Base-by-base conservation (phyloP, 1,140 invertebrate genomes). In the Drosophila orena region DNA sequence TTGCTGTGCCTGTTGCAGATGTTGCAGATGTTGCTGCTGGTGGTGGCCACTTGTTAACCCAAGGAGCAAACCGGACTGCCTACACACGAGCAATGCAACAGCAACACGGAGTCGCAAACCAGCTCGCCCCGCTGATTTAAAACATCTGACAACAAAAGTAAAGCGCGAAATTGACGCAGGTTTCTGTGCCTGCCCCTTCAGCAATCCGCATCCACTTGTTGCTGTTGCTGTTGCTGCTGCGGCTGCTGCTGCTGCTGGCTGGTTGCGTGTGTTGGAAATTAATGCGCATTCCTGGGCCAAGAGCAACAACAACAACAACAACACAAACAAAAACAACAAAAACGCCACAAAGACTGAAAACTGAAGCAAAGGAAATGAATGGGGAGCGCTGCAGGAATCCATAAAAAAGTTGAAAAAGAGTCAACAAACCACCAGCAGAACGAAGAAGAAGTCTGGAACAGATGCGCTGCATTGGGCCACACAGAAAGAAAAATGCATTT, bases 121-220 rank as follows among this genome's bases (percentile, higher is more conserved):
- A 68, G 72, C 73, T 77, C 72, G 64, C 52, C 24, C 24, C 75
- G 83, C 83, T 86, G 83, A 88, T 88, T 88, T 88, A 89, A 88
- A 88, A 79, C 83, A 89, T 88, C 83, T 88, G 83, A 88, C 83
- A 88, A 88, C 83, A 88, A 89, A 88, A 89, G 84, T 89, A 88
- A 88, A 88, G 84, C 84, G 84, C 84, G 84, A 88, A 88, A 88
- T 88, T 88, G 84, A 88, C 84, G 79, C 84, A 89, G 84, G 83
- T 88, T 86, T 79, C 79, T 77, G 35, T 50, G 60, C 27, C 46
- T 68, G 65, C 65, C 43, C 15, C 61, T 4, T 17, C 35, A 52
- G 54, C 27, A 54, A 30, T 35, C 50, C 37, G 30, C 49, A 30
- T 22, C 64, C 52, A 49, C 66, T 70, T 70, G 64, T 47, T 69